Base-by-base conservation (phyloP, 1,140 invertebrate genomes). In the Cyrtorhinus lividipennis region DNA sequence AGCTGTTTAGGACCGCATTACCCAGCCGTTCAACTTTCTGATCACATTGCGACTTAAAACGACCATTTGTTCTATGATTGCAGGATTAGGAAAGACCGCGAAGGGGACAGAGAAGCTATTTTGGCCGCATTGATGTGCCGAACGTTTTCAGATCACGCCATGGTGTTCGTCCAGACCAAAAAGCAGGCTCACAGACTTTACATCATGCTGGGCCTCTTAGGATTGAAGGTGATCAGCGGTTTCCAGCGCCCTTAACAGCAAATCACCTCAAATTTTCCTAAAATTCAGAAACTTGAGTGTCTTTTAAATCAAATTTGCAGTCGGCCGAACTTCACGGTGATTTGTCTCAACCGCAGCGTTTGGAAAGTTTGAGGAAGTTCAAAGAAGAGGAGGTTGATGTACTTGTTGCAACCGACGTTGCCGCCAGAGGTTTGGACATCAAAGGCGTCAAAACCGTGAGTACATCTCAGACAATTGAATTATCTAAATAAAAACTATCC, bases 131-230 rank as follows among this genome's bases (percentile, higher is more conserved):
- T 99, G 23, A 84, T 99, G 59, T 92, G 88, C 67, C 79, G 95
- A 66, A 95, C 89, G n/a, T 99, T 99, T 72, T 81, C 87, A 45
- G 86, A 94, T 71, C 85, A 92, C 66, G 83, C 84, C 30, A 96
- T 99, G 74, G 82, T 99, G 23, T 99, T 99, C 78, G 90, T 97
- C 15, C 90, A 90, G 73, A 98, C 95, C 0, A 98, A 98, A 75
- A 88, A 85, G 67, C 86, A 94, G 72, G 94, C 93, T 20, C 94
- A 98, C 74, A 75, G 91, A 26, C 75, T 99, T 48, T 90, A 95
- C 70, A 87, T 98, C 64, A 71, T 97, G 0, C 75, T 99, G 1
- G 92, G 93, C 1, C 76, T 98, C 24, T 75, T 98, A 15, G 92
- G 90, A 0, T 75, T 95, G 1, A 82, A 81, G 71, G 83, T 83